Base-by-base conservation (phyloP, 2,113 vertebrate species). In the Nothocercus julius region DNA sequence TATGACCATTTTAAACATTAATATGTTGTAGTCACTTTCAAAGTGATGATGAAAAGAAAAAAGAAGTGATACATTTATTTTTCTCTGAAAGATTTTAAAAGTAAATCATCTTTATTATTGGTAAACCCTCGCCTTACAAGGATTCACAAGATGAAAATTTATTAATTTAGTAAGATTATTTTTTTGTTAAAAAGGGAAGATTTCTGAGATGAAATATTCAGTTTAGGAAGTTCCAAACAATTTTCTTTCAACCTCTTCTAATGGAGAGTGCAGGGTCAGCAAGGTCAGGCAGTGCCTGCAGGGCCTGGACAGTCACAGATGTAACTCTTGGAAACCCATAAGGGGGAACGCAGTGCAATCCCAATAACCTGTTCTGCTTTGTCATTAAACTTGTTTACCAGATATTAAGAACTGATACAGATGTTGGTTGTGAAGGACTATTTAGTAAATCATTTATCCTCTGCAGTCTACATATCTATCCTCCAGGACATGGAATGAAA, bases 101-200 rank as follows among this genome's bases (percentile, higher is more conserved):
- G 25, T 47, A 49, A 25, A 36, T 51, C 54, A 36, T 80, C 5
- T 76, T 80, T 14, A 20, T 66, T 5, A 1, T 21, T 74, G n/a
- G 25, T 51, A 74, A 74, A 24, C 5, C 66, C 17, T 38, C 2
- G 8, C 58, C 13, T 70, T 0, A 0, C 24, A 30, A 51, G 9
- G 11, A 53, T n/a, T 73, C 42, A n/a, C 6, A 15, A 80, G 68
- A 56, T 81, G 70, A 3, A 5, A 69, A 17, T 40, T 4, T 59
- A 8, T 75, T 32, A 7, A 75, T 49, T 49, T 11, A 49, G 20
- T 49, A 21, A 49, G 22, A 49, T 49, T 49, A 49, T 22, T 49
- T 49, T 14, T 40, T 4, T 59, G 9, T 79, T 32, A 7, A 75
- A 75, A 61, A 4, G 2, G 24, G 4, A 53, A 0, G 0, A 18